Evolutionary conservation across 2,888 invertebrate species (phyloP), one percentile per base, ranked within the genome.

Genomic region (Pristionchus exspectatus): DNA sequence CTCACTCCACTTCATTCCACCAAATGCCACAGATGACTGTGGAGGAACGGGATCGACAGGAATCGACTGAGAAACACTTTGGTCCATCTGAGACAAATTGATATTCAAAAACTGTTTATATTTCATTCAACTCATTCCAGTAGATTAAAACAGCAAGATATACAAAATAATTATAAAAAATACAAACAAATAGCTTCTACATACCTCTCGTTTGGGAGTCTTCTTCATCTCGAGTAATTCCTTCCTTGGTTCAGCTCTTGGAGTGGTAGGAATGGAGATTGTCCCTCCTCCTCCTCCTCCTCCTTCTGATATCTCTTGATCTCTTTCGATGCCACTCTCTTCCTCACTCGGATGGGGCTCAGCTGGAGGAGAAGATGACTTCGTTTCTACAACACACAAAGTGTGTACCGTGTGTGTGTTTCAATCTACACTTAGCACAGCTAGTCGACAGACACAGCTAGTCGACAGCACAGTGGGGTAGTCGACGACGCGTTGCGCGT

Each of bases 191-290:
- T 50, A 10, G 44, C 12, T 7, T 12, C 9, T 5, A 7, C 81
- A 18, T 1, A 50, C 81, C 81, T 81, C 44, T 24, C 38, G 74
- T 44, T 77, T 81, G 81, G 81, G 81, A 12, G 81, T 81, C 59
- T 85, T 85, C 84, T 85, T 85, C 84, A 85, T 85, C 59, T 56
- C 84, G 30, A 85, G 59, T 30, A 85, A 24, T 50, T 85, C 84
- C 84, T 85, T 85, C 30, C 84, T 56, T 24, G 59, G 50, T 56
- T 56, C 56, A 21, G 27, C 16, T 21, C 84, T 56, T 4, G 84
- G 84, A 33, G 84, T 85, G 21, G 84, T 21, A 16, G 84, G 84
- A n/a, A 27, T n/a, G 10, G 81, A 81, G 12, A 33, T 2, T 9
- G n/a, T 18, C 4, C n/a, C n/a, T 24, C 50, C 81, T 81, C 50